Evolutionary conservation across 2,888 invertebrate genomes (phyloP).

Genomic region (Agelastica alni): DNA sequence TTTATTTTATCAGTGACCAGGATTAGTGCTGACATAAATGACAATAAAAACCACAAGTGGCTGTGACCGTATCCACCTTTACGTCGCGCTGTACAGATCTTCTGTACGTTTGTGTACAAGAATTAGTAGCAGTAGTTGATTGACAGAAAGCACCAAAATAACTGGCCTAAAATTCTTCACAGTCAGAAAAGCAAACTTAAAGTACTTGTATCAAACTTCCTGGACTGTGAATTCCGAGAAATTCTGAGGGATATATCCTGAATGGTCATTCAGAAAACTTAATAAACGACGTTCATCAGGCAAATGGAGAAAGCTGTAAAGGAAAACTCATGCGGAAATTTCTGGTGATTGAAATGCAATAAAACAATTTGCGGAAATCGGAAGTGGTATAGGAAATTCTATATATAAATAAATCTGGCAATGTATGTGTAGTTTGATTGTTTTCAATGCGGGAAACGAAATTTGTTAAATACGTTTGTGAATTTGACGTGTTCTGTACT

Average conservation of each 20-base stretch:
- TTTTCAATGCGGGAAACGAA: no score
- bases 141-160: no score
- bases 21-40: no score
- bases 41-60: no score
- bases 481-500: no score
- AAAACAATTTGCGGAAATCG: conserved; percentile 8
- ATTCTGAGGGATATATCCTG: conserved; percentile 6
- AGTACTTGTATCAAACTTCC: not conserved
- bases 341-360: conserved; percentile 6
- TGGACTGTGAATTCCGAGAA: conserved; percentile 2
- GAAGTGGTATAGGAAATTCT: not conserved
- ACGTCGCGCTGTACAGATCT: no score
- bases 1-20: no score
- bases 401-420: not conserved
- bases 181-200: not conserved
- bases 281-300: conserved; percentile 7
- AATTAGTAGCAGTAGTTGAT: no score
- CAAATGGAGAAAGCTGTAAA: not conserved
- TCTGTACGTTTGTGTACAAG: no score
- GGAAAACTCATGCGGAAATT: conserved; percentile 13
- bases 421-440: not conserved
- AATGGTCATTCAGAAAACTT: conserved; percentile 10
- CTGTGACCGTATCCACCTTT: no score
- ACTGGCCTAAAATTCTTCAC: not conserved
- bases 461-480: no score